Evolutionary conservation across 92 coral and sea anemone species (phyloP).

Genomic region (Bergia puertoricense): DNA sequence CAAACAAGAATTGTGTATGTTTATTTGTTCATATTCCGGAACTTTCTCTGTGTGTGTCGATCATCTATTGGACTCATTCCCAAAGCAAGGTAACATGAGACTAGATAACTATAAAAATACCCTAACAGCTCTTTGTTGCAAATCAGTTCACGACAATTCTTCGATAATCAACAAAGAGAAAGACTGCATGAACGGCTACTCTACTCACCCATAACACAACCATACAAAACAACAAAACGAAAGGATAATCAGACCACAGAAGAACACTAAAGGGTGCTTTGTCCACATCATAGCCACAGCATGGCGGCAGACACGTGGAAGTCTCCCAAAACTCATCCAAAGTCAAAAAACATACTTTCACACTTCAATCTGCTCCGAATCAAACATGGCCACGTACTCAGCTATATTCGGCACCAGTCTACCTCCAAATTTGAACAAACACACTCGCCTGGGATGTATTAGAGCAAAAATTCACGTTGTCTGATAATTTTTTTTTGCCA

Average conservation of each 20-base stretch:
- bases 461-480: not conserved
- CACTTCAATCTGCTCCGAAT: conserved; percentile 37
- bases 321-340: conserved; percentile 54
- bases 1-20: no score
- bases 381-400: conserved; percentile 61
- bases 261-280: conserved; percentile 51
- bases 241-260: conserved; percentile 49
- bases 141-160: not conserved
- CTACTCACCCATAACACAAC: conserved; percentile 62
- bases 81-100: no score
- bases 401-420: conserved; percentile 16
- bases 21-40: no score
- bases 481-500: not conserved
- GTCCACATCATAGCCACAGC: conserved; percentile 71
- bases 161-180: not conserved
- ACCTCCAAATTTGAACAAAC: not conserved
- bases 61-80: not conserved
- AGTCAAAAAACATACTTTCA: conserved; percentile 24
- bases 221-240: conserved; percentile 67
- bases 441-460: not conserved
- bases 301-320: conserved; percentile 47
- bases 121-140: not conserved
- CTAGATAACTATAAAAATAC: not conserved
- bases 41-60: no score
- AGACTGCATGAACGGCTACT: not conserved